Conservation (phyloP, 1,140 invertebrate genomes). For the Rhagoletis pomonella region DNA sequence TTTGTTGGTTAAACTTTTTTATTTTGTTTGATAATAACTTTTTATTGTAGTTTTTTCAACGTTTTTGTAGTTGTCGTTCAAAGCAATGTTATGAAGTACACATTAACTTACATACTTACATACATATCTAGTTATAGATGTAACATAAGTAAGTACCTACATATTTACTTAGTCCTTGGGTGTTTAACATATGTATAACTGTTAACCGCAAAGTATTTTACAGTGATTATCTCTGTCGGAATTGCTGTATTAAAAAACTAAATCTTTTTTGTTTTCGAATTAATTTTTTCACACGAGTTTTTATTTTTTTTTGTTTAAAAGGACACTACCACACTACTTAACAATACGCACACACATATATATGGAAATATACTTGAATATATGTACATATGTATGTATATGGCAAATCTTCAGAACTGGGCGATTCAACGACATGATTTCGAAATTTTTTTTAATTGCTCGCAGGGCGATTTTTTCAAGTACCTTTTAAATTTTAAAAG, state of each 20-base stretch:
- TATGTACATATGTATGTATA: too few species aligned
- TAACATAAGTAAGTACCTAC: constrained; percentile 8
- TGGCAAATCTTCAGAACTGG: too few species aligned
- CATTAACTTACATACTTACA: background rate
- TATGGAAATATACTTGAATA: too few species aligned
- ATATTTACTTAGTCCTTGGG: background rate
- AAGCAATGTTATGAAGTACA: background rate
- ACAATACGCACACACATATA: too few species aligned
- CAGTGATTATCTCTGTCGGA: background rate
- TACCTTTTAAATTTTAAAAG: too few species aligned
- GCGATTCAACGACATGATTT: too few species aligned
- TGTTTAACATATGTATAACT: constrained; percentile 17
- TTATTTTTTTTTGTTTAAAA: too few species aligned
- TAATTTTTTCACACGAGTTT: background rate
- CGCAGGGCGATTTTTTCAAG: too few species aligned
- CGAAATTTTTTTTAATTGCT: too few species aligned
- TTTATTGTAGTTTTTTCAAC: constrained; percentile 31
- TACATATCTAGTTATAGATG: background rate
- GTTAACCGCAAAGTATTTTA: constrained; percentile 28
- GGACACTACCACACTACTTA: too few species aligned
- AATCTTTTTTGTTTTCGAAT: background rate
- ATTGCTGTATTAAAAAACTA: background rate
- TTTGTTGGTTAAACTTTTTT: constrained; percentile 55
- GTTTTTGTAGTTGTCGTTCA: background rate
- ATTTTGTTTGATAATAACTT: constrained; percentile 53